Percentiles rank a stretch among this genome's conserved stretches.
These are phyloP conservation scores for Gonatopus flavifemur DNA, from an alignment of 1,140 invertebrate genomes.

Conservation along the genomic window DNA sequence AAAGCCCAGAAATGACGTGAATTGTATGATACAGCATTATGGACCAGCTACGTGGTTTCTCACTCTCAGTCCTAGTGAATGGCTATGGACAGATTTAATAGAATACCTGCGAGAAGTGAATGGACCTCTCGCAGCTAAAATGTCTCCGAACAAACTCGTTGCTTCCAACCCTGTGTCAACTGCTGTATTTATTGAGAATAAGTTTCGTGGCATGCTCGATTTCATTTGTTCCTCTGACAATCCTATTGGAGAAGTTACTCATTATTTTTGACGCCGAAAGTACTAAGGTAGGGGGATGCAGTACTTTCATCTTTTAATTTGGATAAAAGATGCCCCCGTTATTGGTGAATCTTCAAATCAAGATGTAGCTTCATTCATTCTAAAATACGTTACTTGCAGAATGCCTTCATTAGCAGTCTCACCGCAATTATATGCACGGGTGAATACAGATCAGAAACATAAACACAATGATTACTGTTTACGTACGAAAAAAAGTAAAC, in stretches of 20 bases:
- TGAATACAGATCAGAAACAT: slow-evolving; percentile 26
- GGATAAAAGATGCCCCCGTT: slow-evolving; percentile 36
- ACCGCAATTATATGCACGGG: slow-evolving; percentile 24
- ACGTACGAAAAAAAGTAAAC: slow-evolving; percentile 17
- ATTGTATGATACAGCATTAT: slow-evolving; percentile 39
- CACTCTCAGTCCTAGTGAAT: no score
- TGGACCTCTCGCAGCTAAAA: slow-evolving; percentile 16
- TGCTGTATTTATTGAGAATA: slow-evolving; percentile 38
- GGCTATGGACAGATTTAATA: no score
- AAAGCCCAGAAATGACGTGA: no score
- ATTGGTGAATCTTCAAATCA: slow-evolving; percentile 22
- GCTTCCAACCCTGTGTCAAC: slow-evolving; percentile 35
- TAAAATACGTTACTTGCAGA: slow-evolving; percentile 38
- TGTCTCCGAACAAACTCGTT: slow-evolving; percentile 24
- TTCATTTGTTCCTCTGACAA: slow-evolving; percentile 38
- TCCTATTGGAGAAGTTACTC: no score
- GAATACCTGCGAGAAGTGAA: slow-evolving; percentile 37
- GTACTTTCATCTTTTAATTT: slow-evolving; percentile 41
- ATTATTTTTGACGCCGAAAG: no score
- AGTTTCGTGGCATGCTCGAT: slow-evolving; percentile 39
- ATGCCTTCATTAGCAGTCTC: slow-evolving; percentile 24
- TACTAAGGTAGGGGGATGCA: slow-evolving; percentile 37
- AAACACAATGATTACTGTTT: slow-evolving; percentile 27
- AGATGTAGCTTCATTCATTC: slow-evolving; percentile 38
- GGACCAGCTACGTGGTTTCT: no score